Evolutionary conservation across 53 echinoderm and acorn worm genomes (phyloP).

Genomic region (Antedon mediterranea): DNA sequence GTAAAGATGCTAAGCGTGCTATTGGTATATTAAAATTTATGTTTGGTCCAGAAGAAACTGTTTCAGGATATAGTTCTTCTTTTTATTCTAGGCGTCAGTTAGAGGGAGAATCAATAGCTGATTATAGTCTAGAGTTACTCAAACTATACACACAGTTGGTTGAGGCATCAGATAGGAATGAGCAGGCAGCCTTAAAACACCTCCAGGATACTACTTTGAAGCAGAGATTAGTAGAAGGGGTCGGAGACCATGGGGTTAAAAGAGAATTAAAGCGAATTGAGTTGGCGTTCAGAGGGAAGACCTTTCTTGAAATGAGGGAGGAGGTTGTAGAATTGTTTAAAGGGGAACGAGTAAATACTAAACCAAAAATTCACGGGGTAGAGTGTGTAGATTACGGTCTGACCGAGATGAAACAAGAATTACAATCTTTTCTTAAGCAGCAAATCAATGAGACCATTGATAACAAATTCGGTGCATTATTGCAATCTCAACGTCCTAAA

Average conservation of each 20-base stretch:
- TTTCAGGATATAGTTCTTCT: background rate
- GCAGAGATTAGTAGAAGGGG: slow-evolving; percentile 1
- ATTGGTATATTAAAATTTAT: background rate
- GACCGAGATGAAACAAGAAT: background rate
- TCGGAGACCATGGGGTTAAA: slow-evolving; percentile 4
- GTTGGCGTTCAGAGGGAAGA: slow-evolving; percentile 10
- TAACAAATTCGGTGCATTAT: background rate
- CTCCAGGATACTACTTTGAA: background rate
- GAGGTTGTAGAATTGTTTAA: slow-evolving; percentile 19
- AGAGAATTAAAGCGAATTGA: slow-evolving; percentile 19
- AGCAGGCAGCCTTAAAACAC: background rate
- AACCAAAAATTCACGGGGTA: background rate
- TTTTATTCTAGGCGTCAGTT: background rate
- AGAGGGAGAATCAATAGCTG: background rate
- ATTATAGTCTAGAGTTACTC: background rate
- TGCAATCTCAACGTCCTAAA: too few relatives aligned
- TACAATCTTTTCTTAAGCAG: background rate
- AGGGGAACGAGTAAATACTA: background rate
- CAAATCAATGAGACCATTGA: background rate
- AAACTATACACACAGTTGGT: background rate
- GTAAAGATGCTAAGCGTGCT: background rate
- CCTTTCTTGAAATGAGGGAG: slow-evolving; percentile 16
- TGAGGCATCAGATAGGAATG: background rate
- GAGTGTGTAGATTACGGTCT: background rate
- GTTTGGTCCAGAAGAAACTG: background rate